phyloP scores from a whole-genome alignment of 2,888 invertebrate genomes.

The Lucinisca nassula region DNA sequence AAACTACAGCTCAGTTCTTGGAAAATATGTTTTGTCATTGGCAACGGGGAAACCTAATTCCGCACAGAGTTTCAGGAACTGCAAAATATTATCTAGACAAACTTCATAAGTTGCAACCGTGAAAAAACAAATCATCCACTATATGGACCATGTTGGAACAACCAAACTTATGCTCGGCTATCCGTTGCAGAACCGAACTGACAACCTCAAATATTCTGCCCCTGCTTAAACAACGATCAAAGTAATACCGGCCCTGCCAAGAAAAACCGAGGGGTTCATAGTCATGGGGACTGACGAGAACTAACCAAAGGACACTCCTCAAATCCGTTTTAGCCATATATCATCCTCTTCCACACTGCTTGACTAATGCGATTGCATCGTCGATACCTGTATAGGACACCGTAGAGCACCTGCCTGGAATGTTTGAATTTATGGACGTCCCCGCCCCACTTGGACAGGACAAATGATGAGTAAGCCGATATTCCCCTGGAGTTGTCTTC shows the following conservation, averaged over 20 bases:
- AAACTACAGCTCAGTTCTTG: constrained; percentile 1
- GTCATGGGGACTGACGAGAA: constrained; percentile 51
- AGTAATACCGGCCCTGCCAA: constrained; percentile 40
- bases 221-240: constrained; percentile 48
- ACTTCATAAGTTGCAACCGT: neutral
- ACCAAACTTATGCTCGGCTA: neutral
- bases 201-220: constrained; percentile 60
- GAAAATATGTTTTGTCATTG: constrained; percentile 32
- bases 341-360: neutral
- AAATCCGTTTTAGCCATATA: constrained; percentile 58
- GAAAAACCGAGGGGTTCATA: constrained; percentile 45
- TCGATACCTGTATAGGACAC: constrained; percentile 7
- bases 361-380: constrained; percentile 27
- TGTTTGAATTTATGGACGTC: neutral
- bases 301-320: constrained; percentile 40
- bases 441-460: neutral
- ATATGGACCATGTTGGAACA: constrained; percentile 36
- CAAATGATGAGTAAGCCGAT: neutral
- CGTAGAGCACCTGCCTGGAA: neutral
- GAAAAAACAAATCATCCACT: constrained; percentile 54
- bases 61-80: constrained; percentile 9
- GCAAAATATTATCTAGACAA: constrained; percentile 8
- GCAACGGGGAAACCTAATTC: constrained; percentile 39
- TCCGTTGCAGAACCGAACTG: constrained; percentile 38
- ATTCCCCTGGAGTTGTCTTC: neutral